Conservation (phyloP, 2,113 vertebrate species). For the Synchiropus splendidus region DNA sequence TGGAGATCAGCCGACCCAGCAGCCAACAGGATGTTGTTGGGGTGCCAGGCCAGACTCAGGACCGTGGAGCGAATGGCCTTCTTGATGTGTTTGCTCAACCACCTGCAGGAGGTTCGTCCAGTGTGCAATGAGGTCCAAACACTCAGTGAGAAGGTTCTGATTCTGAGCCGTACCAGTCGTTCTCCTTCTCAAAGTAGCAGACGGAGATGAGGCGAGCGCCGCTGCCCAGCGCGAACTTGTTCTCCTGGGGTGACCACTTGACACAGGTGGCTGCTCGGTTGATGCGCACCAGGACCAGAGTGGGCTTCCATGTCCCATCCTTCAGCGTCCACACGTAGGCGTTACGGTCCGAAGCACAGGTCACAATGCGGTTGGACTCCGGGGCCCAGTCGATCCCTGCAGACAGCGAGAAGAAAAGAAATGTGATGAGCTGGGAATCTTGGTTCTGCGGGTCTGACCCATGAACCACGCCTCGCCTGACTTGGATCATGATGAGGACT, state of each 20-base stretch:
- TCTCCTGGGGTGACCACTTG: conserved; percentile 73
- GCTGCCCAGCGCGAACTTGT: conserved; percentile 74
- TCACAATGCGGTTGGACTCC: conserved; percentile 71
- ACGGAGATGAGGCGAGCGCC: conserved; percentile 71
- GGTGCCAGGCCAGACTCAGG: conserved; percentile 71
- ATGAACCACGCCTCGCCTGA: not conserved
- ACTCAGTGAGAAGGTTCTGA: not conserved
- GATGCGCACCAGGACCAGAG: conserved; percentile 71
- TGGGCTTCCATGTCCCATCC: conserved; percentile 71
- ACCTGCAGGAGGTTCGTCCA: conserved; percentile 44
- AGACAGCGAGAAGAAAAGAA: not conserved
- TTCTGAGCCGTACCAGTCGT: conserved; percentile 64
- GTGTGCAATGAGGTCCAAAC: not conserved
- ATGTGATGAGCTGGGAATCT: not conserved
- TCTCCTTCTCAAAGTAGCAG: conserved; percentile 76
- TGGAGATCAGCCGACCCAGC: conserved; percentile 70
- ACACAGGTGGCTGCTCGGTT: conserved; percentile 74
- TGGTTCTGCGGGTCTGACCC: not conserved
- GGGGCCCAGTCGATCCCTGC: conserved; percentile 74
- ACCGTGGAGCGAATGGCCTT: conserved; percentile 70
- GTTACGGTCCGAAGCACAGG: conserved; percentile 70
- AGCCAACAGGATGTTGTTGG: conserved; percentile 72
- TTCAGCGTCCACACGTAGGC: conserved; percentile 74
- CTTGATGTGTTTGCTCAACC: conserved; percentile 77
- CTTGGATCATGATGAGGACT: too few relatives aligned